Base-by-base conservation (phyloP, 2,797 vertebrate genomes). In the Rhadinocentrus ornatus region DNA sequence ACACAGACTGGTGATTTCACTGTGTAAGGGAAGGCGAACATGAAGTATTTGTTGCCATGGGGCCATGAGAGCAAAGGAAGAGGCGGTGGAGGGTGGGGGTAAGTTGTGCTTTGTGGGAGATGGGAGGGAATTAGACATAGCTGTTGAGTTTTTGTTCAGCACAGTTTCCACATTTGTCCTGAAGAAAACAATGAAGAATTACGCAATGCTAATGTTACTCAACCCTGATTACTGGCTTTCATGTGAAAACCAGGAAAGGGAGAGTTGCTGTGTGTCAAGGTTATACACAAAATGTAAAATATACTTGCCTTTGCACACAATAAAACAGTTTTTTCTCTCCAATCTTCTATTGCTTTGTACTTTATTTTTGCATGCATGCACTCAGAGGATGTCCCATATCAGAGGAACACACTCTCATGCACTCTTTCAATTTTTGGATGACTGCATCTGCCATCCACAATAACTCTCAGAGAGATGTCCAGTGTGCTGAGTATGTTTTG, bases 21-120 rank as follows among this genome's bases (percentile, higher is more conserved):
- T 75, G 52, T 69, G 82, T 85, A 75, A 80, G 79, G 66, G 86
- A 85, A 90, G 77, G 79, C 56, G 75, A 90, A 91, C 88, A 88
- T 83, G 71, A 88, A 90, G 85, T 82, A 88, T 90, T 86, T 89
- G 80, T 88, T 87, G 84, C 90, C 83, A 86, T 66, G 7, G 85
- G 86, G 84, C 81, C 70, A 73, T 73, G 60, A 64, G 64, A 53
- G 75, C 55, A 65, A n/a, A 31, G 48, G 10, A 76, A 16, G 82
- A 22, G 62, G 34, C 55, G 76, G 37, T 58, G 68, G 20, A 46
- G 55, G 73, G 70, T 67, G 39, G 71, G 71, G 54, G 63, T 52
- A 75, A 73, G 80, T 81, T 87, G 69, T 80, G 75, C 77, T 79
- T 77, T 78, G 84, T 85, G 81, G 86, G 80, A 86, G 83, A 81